Evolutionary conservation across 2,797 vertebrate genomes (phyloP), one percentile per base, ranked within the genome.

Genomic region (Neosalanx taihuensis): DNA sequence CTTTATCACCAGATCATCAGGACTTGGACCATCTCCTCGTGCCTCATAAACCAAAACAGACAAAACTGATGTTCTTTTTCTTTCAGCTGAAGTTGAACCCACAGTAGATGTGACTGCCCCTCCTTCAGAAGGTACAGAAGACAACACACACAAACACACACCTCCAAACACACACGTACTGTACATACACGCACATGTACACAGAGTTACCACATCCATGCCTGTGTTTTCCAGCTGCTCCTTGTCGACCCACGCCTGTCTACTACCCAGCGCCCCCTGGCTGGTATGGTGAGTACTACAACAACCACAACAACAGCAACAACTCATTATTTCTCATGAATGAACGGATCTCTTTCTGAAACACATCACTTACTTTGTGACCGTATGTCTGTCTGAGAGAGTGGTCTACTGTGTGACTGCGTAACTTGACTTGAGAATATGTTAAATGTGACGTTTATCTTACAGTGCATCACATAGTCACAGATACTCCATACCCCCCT

Each of bases 401-500:
- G 3, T 1, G 18, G 18, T 17, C 51, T n/a, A 7, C 26, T 17
- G 41, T 46, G 41, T 46, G 41, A 46, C 12, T 46, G 49, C 23
- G 23, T 6, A 69, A 29, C 29, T n/a, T 10, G 23, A 3, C 6
- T 23, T 62, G 9, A 31, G 62, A 41, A 49, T 64, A n/a, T 31
- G 20, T 67, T 59, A 1, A 53, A 60, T 15, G 20, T 69, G 7
- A 37, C 60, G 13, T 74, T 78, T 73, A 15, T 81, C 60, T 85
- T 87, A 30, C 85, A 94, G 93, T 94, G 79, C 93, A 94, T 85
- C 93, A 94, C 79, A 78, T 94, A n/a, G 91, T 94, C 72, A 93
- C 93, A 53, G 92, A 93, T 82, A 94, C 86, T 72, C 93, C 93
- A 18, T 91, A 90, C 71, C 93, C 91, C 57, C 93, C 91, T 57